Evolutionary conservation across 2,888 invertebrate species (phyloP).

Genomic region (Pyralis farinalis): DNA sequence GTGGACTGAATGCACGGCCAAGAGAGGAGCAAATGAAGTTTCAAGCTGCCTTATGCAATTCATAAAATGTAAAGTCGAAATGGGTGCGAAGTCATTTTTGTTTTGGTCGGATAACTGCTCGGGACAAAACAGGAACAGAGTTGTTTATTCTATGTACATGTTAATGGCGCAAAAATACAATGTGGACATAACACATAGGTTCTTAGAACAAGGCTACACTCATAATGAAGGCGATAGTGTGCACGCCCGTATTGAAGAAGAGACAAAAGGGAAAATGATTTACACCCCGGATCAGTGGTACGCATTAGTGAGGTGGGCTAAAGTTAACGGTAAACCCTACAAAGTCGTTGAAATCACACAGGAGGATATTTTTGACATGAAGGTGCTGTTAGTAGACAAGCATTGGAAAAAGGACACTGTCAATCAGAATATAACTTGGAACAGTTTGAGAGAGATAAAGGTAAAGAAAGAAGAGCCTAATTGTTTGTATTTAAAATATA

Average conservation of each 20-base stretch:
- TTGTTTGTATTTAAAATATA: neutral
- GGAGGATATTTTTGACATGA: constrained; percentile 1
- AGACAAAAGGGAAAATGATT: constrained; percentile 1
- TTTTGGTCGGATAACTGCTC: constrained; percentile 9
- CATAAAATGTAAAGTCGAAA: constrained; percentile 8
- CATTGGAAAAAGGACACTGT: constrained; percentile 4
- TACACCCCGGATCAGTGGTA: constrained; percentile 10
- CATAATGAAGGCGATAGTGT: constrained; percentile 18
- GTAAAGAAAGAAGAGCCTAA: constrained; percentile 4
- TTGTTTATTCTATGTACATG: constrained; percentile 15
- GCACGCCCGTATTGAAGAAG: constrained; percentile 15
- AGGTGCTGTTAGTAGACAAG: neutral
- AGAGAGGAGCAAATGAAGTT: constrained; percentile 9
- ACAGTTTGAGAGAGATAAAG: constrained; percentile 3
- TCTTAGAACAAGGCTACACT: constrained; percentile 16
- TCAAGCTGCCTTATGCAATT: constrained; percentile 9
- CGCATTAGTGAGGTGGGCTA: constrained; percentile 10
- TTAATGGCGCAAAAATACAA: constrained; percentile 10
- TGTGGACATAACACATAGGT: constrained; percentile 14
- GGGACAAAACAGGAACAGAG: constrained; percentile 16
- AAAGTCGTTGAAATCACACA: constrained; percentile 1
- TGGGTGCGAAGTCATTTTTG: neutral
- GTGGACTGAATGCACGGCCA: constrained; percentile 10
- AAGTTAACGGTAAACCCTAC: neutral
- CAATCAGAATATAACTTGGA: constrained; percentile 2